These are phyloP conservation scores for Octodonta nipae DNA, from an alignment of 2,888 invertebrate species.

Conservation along the genomic window DNA sequence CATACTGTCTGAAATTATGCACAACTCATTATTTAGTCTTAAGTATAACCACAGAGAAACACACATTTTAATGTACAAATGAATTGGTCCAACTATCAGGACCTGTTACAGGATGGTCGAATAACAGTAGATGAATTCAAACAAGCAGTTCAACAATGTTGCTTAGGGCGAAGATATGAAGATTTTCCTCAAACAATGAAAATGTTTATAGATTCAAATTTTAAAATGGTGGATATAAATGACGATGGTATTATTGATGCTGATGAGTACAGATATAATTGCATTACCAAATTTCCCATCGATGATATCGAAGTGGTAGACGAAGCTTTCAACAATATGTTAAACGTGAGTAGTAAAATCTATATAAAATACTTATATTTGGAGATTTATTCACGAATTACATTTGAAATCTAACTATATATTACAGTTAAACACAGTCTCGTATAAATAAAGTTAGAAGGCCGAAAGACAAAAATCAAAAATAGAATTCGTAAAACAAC, in stretches of 20 bases:
- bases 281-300: slow-evolving; percentile 65
- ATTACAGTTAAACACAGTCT: too few relatives aligned
- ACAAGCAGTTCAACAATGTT: slow-evolving; percentile 65
- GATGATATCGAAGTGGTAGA: slow-evolving; percentile 63
- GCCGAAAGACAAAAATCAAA: too few relatives aligned
- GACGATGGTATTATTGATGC: slow-evolving; percentile 65
- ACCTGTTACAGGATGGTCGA: slow-evolving; percentile 57
- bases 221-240: slow-evolving; percentile 67
- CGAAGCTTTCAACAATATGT: slow-evolving; percentile 60
- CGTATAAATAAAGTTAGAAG: too few relatives aligned
- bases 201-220: slow-evolving; percentile 74
- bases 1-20: too few relatives aligned
- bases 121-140: slow-evolving; percentile 73
- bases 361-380: not conserved
- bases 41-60: slow-evolving; percentile 15
- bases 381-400: not conserved
- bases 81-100: too few relatives aligned
- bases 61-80: too few relatives aligned
- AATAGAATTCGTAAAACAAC: too few relatives aligned
- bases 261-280: slow-evolving; percentile 72
- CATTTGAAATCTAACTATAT: too few relatives aligned
- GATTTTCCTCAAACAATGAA: slow-evolving; percentile 78
- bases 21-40: too few relatives aligned
- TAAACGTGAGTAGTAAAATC: slow-evolving; percentile 50
- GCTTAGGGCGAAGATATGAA: slow-evolving; percentile 60